Evolutionary conservation across 2,113 vertebrate species (phyloP).

Genomic region (Accipiter cooperii): DNA sequence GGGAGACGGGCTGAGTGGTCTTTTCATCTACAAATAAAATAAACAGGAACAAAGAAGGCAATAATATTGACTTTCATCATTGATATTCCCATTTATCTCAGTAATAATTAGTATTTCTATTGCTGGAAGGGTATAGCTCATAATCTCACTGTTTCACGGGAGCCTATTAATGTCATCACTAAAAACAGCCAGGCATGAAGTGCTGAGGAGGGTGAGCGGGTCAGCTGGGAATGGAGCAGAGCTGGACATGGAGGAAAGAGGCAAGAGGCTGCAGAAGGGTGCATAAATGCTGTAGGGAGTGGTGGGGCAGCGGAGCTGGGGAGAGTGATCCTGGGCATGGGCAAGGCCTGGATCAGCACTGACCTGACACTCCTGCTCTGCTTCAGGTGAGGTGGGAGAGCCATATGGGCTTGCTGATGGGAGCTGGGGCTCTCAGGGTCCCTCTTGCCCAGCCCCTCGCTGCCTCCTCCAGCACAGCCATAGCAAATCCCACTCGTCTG

Average conservation of each 20-base stretch:
- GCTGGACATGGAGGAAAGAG: not conserved
- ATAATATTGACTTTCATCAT: constrained; percentile 59
- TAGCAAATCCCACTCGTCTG: not conserved
- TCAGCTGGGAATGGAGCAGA: not conserved
- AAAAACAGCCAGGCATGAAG: not conserved
- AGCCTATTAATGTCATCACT: constrained; percentile 30
- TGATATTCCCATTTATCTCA: constrained; percentile 59
- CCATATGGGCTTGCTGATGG: not conserved
- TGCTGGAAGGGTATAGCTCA: constrained; percentile 29
- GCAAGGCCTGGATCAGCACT: not conserved
- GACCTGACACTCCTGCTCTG: not conserved
- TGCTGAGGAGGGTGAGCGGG: rapidly evolving
- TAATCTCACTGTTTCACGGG: constrained; percentile 21
- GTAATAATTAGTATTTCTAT: constrained; percentile 67
- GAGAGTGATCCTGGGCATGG: no score
- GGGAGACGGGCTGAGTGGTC: constrained; percentile 19
- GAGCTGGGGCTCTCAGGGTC: not conserved
- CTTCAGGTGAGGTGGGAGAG: not conserved
- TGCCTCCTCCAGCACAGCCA: not conserved
- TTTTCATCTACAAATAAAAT: constrained; percentile 63
- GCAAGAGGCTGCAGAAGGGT: not conserved
- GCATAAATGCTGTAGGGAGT: not conserved
- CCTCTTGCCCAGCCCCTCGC: rapidly evolving
- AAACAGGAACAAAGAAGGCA: constrained; percentile 58
- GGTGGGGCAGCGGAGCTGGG: not conserved